A percentile compares a stretch with the other conserved stretches of the same genome.
phyloP scores from a whole-genome alignment of 2,888 invertebrate genomes.

The Phania funesta region DNA sequence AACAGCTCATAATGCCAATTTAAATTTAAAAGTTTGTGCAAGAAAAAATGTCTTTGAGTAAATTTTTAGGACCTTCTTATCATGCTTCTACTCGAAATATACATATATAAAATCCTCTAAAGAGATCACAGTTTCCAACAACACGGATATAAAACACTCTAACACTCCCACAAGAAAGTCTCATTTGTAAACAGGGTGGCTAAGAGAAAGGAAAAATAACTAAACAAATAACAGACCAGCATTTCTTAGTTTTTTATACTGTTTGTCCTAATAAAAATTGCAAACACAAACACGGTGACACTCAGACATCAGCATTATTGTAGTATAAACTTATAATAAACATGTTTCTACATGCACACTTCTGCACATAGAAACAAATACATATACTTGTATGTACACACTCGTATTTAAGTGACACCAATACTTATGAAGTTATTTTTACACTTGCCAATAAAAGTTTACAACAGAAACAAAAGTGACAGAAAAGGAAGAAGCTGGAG shows the following conservation, averaged over 20 bases:
- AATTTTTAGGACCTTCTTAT: background rate
- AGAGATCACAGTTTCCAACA: background rate
- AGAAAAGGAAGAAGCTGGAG: background rate
- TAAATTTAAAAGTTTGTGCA: too few relatives aligned
- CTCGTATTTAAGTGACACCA: slow-evolving; percentile 39
- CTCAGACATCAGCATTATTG: slow-evolving; percentile 9
- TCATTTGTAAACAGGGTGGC: background rate
- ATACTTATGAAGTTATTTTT: slow-evolving; percentile 52
- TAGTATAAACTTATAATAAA: slow-evolving; percentile 29
- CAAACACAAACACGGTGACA: background rate
- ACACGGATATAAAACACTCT: background rate
- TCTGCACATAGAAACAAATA: slow-evolving; percentile 1
- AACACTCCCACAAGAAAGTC: background rate
- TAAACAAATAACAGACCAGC: slow-evolving; percentile 17
- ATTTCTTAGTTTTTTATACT: slow-evolving; percentile 29
- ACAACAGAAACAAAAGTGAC: background rate
- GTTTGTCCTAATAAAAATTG: slow-evolving; percentile 30
- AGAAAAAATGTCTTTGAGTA: too few relatives aligned
- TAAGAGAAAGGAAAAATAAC: background rate
- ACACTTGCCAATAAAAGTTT: slow-evolving; percentile 34
- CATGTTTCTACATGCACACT: slow-evolving; percentile 18
- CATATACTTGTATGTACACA: background rate
- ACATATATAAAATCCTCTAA: background rate
- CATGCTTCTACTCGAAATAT: background rate
- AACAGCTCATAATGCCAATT: too few relatives aligned